Evolutionary conservation across 2,888 invertebrate species (phyloP), one percentile per base, ranked within the genome.

Genomic region (Cryptocephalus moraei): DNA sequence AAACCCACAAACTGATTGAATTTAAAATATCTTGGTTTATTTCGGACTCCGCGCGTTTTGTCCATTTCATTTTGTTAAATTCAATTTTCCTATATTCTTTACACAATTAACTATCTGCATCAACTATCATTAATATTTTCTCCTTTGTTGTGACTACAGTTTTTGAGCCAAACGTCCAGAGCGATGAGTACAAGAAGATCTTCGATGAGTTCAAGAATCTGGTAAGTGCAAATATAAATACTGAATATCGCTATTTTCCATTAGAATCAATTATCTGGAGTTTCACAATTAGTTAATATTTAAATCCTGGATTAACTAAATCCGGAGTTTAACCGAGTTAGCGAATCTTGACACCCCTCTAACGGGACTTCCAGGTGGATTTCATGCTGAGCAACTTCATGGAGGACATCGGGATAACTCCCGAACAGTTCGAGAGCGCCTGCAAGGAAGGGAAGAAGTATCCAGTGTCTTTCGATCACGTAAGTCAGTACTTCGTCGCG

Each of bases 321-420:
- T 22, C 6, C 22, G 22, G 6, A 4, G 6, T 22, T n/a, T n/a
- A n/a, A 22, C 22, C 22, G 22, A 4, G 3, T 22, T 4, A 22
- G 22, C 6, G 22, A 22, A 22, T 2, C 22, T 22, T 22, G 22
- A 22, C 2, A 31, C 12, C 6, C 6, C 12, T 36, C 33, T 33
- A 34, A 22, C 6, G 22, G 22, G 36, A 32, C n/a, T 51, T 44
- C 32, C 46, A 84, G 84, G 86, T 93, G n/a, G 92, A 92, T 64
- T 80, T 85, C 47, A 84, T 94, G 81, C 74, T 94, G 40, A 87
- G 90, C 39, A 90, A 87, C 47, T 93, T 91, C 64, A 91, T 92
- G 86, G 90, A 91, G 58, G 94, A 94, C 62, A 84, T 92, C 65
- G 86, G 87, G 41, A 91, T 94, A 56, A 81, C 85, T 0, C 83